Base-by-base conservation (phyloP, 2,113 vertebrate genomes). In the Melanostigma gelatinosum region DNA sequence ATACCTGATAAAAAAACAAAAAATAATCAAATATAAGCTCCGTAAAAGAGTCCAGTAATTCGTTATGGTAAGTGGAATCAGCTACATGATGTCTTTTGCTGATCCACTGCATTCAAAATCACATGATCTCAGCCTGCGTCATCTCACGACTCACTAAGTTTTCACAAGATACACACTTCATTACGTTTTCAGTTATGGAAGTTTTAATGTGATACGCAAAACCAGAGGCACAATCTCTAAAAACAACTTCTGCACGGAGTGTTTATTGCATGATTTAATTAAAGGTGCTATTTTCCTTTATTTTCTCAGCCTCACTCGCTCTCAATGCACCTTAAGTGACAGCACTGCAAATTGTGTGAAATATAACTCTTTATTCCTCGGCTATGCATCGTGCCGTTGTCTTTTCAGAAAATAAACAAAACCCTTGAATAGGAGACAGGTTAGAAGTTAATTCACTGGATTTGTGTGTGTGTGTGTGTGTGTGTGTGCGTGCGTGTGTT, bases 1-100 rank as follows among this genome's bases (percentile, higher is more conserved):
- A 97, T 84, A 99, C 96, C 92, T 93, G 34, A 55, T 8, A 5
- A 10, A 64, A 64, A 22, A 57, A 60, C 22, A 7, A 69, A 22
- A 80, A 0, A 58, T 3, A 13, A 66, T 6, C 8, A 11, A 38
- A 18, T 55, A 44, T 40, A 40, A 62, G 55, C 40, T 42, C 11
- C 24, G 57, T 27, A 57, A 60, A 72, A 36, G 18, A 66, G 4
- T 18, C 6, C n/a, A 15, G 24, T 38, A 40, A 55, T 70, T 50
- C 40, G 20, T 50, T 13, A 29, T 5, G 24, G 12, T 29, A 58
- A 34, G 12, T 20, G 3, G 3, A 72, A 58, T 75, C 38, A 57
- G n/a, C 13, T 24, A 61, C n/a, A 42, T 6, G 40, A 24, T 13
- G 34, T 18, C 24, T 57, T 4, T 36, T 69, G 57, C 72, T 79